A percentile compares a stretch with the other conserved stretches of the same genome.
Evolutionary conservation across 2,797 vertebrate genomes (phyloP).

Genomic region (Martes flavigula): DNA sequence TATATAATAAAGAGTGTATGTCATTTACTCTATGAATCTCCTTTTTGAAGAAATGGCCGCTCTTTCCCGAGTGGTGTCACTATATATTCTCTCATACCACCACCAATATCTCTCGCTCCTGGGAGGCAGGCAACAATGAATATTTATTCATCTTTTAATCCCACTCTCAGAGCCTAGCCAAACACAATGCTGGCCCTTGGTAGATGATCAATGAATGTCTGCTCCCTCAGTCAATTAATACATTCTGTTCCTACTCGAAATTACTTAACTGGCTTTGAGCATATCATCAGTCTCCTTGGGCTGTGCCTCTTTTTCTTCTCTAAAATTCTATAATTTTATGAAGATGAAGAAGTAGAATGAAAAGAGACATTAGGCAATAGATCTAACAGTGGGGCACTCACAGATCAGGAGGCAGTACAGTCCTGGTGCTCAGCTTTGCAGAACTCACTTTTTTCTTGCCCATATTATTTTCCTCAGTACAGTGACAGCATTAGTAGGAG

Average conservation of each 20-base stretch:
- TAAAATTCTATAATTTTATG: not conserved
- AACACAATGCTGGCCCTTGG: not conserved
- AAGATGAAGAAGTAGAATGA: not conserved
- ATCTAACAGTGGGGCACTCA: not conserved
- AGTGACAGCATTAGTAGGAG: not conserved
- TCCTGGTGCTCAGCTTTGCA: not conserved
- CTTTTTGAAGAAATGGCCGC: not conserved
- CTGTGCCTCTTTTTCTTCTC: not conserved
- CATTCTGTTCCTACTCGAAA: not conserved
- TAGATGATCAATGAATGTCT: not conserved
- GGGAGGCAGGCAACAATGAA: not conserved
- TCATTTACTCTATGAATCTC: not conserved
- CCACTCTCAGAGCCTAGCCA: too few species aligned
- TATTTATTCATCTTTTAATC: not conserved
- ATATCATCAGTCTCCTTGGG: not conserved
- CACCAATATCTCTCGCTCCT: not conserved
- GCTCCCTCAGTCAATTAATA: not conserved
- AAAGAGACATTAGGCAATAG: not conserved
- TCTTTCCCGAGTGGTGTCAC: not conserved
- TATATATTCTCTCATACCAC: not conserved
- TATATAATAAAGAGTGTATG: not conserved
- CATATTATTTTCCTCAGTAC: not conserved
- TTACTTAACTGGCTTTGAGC: not conserved
- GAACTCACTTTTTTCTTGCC: not conserved
- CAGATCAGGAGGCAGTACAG: not conserved